Evolutionary conservation across 2,113 vertebrate species (phyloP).

Genomic region (Cochlearius cochlearius): DNA sequence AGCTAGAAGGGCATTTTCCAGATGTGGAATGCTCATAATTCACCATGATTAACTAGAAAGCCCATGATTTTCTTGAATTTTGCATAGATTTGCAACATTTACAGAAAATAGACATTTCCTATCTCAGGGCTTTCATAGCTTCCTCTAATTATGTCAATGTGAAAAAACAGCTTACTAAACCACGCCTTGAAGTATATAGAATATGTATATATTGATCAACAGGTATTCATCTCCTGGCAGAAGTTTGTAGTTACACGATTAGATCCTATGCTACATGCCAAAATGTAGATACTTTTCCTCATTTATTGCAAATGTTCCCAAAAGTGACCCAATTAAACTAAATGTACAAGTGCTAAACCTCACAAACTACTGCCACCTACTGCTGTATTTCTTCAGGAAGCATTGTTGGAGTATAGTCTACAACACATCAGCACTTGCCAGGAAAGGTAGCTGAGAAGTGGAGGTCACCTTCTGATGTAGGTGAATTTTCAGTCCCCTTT

Average conservation of each 20-base stretch:
- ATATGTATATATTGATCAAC: not conserved
- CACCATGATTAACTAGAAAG: not conserved
- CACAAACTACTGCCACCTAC: not conserved
- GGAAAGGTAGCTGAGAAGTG: not conserved
- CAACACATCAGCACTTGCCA: not conserved
- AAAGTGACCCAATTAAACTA: not conserved
- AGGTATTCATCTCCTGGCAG: not conserved
- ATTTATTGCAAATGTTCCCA: constrained; percentile 4
- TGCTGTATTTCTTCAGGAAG: not conserved
- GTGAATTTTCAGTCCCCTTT: not conserved
- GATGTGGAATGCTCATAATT: not conserved
- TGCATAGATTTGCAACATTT: constrained; percentile 1
- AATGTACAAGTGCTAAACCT: not conserved
- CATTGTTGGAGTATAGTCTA: not conserved
- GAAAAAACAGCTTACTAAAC: constrained; percentile 39
- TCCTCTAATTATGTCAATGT: constrained; percentile 48
- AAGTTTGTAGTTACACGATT: constrained; percentile 11
- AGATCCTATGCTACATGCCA: not conserved
- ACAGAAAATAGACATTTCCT: not conserved
- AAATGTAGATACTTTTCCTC: constrained; percentile 13
- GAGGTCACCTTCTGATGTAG: not conserved
- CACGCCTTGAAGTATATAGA: not conserved
- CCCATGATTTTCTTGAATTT: constrained; percentile 40
- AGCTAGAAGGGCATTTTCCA: not conserved
- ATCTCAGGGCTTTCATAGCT: not conserved